Conservation (phyloP, 2,888 invertebrate genomes). For the Nyleta sp. region DNA sequence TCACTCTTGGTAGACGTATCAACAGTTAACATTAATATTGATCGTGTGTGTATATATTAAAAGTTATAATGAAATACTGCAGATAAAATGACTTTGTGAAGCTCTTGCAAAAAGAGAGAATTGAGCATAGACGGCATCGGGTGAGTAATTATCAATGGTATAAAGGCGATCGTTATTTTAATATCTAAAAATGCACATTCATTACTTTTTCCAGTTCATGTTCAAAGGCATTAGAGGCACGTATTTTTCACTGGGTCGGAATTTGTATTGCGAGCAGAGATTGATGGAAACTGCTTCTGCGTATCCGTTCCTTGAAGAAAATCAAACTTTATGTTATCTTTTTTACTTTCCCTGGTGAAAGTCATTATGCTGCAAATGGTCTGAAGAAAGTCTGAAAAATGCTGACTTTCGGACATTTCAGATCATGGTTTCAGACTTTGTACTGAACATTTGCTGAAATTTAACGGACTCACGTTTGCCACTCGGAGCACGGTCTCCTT, state of each 20-base stretch:
- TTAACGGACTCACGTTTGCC: slow-evolving; percentile 84
- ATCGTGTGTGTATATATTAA: background rate
- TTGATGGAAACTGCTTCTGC: slow-evolving; percentile 84
- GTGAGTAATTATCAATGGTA: slow-evolving; percentile 8
- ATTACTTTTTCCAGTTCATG: slow-evolving; percentile 75
- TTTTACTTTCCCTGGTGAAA: too few relatives aligned
- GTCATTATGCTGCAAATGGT: too few relatives aligned
- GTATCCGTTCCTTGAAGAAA: slow-evolving; percentile 84
- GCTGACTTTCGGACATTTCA: too few relatives aligned
- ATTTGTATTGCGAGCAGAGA: slow-evolving; percentile 86
- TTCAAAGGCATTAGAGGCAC: slow-evolving; percentile 83
- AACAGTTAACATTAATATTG: background rate
- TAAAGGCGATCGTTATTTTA: slow-evolving; percentile 14
- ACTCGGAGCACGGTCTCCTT: slow-evolving; percentile 85
- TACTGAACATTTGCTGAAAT: too few relatives aligned
- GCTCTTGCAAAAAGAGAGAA: slow-evolving; percentile 12
- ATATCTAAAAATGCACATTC: background rate
- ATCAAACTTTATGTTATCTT: too few relatives aligned
- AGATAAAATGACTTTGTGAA: background rate
- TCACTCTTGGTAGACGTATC: slow-evolving; percentile 12
- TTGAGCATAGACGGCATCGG: too few relatives aligned
- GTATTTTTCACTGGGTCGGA: slow-evolving; percentile 86
- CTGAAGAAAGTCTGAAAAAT: too few relatives aligned
- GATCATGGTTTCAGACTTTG: too few relatives aligned
- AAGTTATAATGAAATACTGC: slow-evolving; percentile 23